Percentiles rank a stretch among this genome's conserved stretches.
Evolutionary conservation across 2,113 vertebrate genomes (phyloP).

Genomic region (Pipra filicauda): DNA sequence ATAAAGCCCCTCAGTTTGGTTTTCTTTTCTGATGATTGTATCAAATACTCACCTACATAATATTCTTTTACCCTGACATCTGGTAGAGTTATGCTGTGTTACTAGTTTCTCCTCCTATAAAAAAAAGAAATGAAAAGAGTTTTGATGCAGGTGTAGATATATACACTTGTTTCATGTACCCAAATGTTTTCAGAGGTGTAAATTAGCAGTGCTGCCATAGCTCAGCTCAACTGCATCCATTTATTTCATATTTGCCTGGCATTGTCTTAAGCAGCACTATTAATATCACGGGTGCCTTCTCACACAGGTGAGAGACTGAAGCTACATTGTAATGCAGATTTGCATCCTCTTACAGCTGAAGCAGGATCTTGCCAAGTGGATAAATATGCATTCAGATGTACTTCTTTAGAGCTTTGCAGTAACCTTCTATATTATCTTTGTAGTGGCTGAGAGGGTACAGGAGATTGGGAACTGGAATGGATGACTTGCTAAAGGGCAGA

Average conservation of each 20-base stretch:
- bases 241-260: background rate
- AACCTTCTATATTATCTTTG: background rate
- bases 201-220: background rate
- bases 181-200: background rate
- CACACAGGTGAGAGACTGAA: background rate
- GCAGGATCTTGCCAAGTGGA: background rate
- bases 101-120: background rate
- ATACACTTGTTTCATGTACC: background rate
- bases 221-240: background rate
- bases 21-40: slow-evolving; percentile 28
- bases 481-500: background rate
- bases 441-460: background rate
- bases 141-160: background rate
- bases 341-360: background rate
- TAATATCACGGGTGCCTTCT: background rate
- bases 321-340: background rate
- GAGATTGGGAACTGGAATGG: background rate
- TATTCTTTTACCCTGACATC: background rate
- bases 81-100: background rate
- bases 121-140: background rate
- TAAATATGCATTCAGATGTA: background rate
- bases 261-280: background rate
- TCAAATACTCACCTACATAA: background rate
- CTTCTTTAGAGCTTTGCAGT: background rate
- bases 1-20: background rate